phyloP scores from a whole-genome alignment of 2,888 invertebrate species.

The Lymantria dispar region DNA sequence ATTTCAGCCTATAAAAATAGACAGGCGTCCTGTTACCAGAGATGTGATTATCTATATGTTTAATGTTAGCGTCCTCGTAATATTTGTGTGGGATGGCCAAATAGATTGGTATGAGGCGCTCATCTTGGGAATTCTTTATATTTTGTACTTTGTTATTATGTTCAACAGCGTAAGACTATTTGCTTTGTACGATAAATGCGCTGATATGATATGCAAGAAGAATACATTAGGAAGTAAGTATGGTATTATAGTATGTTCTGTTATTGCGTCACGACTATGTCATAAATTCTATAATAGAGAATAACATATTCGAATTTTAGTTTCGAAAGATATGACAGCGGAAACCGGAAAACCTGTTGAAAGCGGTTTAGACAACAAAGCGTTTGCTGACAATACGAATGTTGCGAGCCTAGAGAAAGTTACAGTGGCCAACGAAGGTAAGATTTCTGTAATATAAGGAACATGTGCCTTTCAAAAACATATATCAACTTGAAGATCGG shows the following conservation, averaged over 20 bases:
- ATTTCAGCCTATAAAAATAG: conserved; percentile 87
- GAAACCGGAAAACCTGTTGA: conserved; percentile 54
- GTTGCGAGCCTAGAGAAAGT: conserved; percentile 35
- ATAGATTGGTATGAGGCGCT: conserved; percentile 92
- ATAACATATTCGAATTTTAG: conserved; percentile 36
- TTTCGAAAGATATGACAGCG: conserved; percentile 51
- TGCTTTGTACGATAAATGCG: conserved; percentile 39
- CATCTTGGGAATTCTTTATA: conserved; percentile 87
- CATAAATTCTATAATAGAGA: too few species aligned
- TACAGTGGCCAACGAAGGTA: conserved; percentile 36
- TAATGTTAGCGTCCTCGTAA: conserved; percentile 86
- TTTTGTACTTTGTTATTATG: conserved; percentile 88
- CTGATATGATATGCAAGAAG: conserved; percentile 20
- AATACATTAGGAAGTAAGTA: conserved; percentile 11
- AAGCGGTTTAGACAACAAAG: conserved; percentile 60
- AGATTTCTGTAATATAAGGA: not conserved
- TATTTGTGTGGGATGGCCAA: conserved; percentile 89
- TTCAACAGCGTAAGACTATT: conserved; percentile 84
- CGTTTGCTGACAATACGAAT: conserved; percentile 39
- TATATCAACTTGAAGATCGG: too few species aligned
- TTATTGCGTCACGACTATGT: not conserved
- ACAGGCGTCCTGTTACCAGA: conserved; percentile 91
- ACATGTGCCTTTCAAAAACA: too few species aligned
- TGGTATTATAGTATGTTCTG: not conserved
- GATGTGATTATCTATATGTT: conserved; percentile 90